phyloP scores from a whole-genome alignment of 2,113 vertebrate genomes.

The Brienomyrus longianalis region DNA sequence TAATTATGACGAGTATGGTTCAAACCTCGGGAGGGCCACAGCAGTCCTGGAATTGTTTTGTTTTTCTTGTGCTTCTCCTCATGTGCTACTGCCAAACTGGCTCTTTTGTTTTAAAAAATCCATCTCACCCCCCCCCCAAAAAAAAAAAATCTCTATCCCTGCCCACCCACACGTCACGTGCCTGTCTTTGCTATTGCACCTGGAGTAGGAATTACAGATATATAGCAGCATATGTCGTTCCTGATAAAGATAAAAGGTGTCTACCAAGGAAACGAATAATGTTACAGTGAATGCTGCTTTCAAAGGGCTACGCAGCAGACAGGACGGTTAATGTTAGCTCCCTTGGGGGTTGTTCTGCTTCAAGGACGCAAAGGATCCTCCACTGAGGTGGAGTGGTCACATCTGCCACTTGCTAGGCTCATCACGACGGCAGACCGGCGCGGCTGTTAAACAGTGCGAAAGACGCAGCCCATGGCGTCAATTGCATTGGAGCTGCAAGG shows the following conservation, averaged over 20 bases:
- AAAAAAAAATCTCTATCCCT: background rate
- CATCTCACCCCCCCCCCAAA: background rate
- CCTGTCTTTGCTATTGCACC: background rate
- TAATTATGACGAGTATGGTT: background rate
- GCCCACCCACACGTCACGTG: background rate
- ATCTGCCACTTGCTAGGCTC: conserved; percentile 4
- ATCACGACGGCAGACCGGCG: background rate
- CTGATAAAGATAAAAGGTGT: background rate
- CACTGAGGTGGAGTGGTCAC: background rate
- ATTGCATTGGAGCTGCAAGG: background rate
- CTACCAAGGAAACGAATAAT: background rate
- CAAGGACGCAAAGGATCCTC: background rate
- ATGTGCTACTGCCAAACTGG: background rate
- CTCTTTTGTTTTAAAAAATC: background rate
- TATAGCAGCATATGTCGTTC: background rate
- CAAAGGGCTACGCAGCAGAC: background rate
- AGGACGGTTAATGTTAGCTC: background rate
- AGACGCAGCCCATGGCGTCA: background rate
- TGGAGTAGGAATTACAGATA: background rate
- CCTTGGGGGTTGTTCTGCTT: background rate
- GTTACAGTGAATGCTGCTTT: background rate
- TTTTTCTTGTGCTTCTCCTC: background rate
- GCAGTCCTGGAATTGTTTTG: background rate
- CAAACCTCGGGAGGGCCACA: background rate
- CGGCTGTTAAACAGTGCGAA: background rate